These are phyloP conservation scores for Uropsilus gracilis DNA, from an alignment of 2,113 vertebrate genomes.

Conservation along the genomic window DNA sequence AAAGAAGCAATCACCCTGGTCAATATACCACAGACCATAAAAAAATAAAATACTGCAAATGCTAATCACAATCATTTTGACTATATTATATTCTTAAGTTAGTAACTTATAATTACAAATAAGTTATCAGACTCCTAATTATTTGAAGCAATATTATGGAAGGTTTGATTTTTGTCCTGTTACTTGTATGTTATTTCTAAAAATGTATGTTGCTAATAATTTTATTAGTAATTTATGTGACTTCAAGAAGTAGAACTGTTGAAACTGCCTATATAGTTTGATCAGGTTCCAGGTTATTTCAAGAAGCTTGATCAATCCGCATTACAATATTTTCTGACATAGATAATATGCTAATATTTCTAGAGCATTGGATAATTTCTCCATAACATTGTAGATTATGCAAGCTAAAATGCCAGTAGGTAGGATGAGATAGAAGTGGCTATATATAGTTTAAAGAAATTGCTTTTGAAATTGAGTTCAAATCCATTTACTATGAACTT, in stretches of 20 bases:
- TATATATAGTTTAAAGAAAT: background rate
- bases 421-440: background rate
- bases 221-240: background rate
- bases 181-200: background rate
- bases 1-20: background rate
- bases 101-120: background rate
- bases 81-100: background rate
- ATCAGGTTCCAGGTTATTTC: conserved; percentile 16
- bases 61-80: background rate
- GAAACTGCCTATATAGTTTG: background rate
- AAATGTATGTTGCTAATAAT: background rate
- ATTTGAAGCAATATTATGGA: background rate
- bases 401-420: conserved; percentile 12
- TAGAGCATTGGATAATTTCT: background rate
- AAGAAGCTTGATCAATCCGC: background rate
- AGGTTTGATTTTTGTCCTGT: background rate
- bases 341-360: background rate
- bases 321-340: background rate
- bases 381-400: background rate
- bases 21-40: background rate
- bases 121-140: background rate
- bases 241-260: background rate
- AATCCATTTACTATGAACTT: background rate
- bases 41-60: background rate
- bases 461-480: background rate